phyloP scores from a whole-genome alignment of 2,888 invertebrate species.

The Erebia ligea region DNA sequence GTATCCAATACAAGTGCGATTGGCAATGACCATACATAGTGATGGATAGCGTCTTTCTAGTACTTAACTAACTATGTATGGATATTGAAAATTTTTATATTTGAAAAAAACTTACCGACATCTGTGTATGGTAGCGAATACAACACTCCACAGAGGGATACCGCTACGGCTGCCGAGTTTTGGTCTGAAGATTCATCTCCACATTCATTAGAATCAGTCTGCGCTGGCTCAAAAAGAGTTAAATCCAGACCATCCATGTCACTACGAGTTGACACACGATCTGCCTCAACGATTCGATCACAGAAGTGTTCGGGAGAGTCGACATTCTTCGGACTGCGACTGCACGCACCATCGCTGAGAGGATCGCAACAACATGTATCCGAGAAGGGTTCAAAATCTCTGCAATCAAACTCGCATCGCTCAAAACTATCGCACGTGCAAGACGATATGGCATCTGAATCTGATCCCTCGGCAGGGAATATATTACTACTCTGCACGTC shows the following conservation, averaged over 20 bases:
- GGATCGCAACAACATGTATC: constrained; percentile 85
- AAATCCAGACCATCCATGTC: constrained; percentile 88
- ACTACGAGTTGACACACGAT: constrained; percentile 74
- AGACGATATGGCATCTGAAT: constrained; percentile 81
- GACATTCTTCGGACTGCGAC: constrained; percentile 77
- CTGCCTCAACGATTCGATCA: constrained; percentile 68
- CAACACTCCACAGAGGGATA: constrained; percentile 71
- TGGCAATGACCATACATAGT: constrained; percentile 56
- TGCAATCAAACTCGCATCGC: constrained; percentile 82
- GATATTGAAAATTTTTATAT: not conserved
- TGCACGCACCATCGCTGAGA: constrained; percentile 75
- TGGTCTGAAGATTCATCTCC: constrained; percentile 48
- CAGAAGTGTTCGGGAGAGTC: constrained; percentile 77
- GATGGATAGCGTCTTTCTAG: constrained; percentile 44
- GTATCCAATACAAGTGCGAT: constrained; percentile 76
- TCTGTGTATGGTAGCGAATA: constrained; percentile 63
- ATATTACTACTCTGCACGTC: constrained; percentile 60
- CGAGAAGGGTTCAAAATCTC: constrained; percentile 83
- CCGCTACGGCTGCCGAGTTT: constrained; percentile 52
- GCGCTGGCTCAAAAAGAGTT: constrained; percentile 85
- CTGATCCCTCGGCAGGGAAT: constrained; percentile 69
- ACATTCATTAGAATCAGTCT: constrained; percentile 59
- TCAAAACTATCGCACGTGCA: constrained; percentile 82
- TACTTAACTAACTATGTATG: constrained; percentile 54
- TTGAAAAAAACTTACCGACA: constrained; percentile 61